These are phyloP conservation scores for Cryptomyrus ogoouensis DNA, from an alignment of 2,113 vertebrate species.

Conservation along the genomic window DNA sequence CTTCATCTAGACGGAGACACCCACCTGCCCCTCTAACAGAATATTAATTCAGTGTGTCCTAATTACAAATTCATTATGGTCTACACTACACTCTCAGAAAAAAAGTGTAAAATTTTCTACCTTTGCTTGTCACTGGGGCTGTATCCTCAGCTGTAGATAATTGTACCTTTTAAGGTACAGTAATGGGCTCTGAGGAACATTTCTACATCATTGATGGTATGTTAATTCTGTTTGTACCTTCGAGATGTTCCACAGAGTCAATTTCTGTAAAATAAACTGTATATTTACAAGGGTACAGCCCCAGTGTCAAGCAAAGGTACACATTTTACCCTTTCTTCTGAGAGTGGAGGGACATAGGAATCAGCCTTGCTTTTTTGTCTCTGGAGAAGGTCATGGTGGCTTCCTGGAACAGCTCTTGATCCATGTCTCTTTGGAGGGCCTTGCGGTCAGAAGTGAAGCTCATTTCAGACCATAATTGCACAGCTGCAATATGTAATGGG, in stretches of 20 bases:
- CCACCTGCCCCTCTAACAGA: neutral
- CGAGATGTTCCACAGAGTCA: too few relatives aligned
- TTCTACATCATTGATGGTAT: too few relatives aligned
- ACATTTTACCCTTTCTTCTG: too few relatives aligned
- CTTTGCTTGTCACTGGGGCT: too few relatives aligned
- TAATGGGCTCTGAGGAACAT: too few relatives aligned
- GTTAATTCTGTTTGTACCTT: too few relatives aligned
- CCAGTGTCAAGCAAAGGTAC: too few relatives aligned
- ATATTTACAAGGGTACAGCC: too few relatives aligned
- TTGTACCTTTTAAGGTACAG: too few relatives aligned
- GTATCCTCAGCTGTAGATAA: too few relatives aligned
- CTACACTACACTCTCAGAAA: neutral
- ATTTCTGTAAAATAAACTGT: too few relatives aligned
- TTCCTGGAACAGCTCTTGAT: neutral
- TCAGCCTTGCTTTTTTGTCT: neutral
- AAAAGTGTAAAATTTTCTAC: too few relatives aligned
- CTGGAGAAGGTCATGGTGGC: neutral
- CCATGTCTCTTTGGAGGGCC: neutral
- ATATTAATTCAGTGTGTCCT: neutral
- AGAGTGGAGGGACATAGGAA: neutral
- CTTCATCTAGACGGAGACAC: neutral
- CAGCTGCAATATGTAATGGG: neutral
- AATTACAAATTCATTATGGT: neutral
- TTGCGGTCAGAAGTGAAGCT: neutral
- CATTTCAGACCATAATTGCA: neutral